These are phyloP conservation scores for Mormyrus lacerda DNA, from an alignment of 2,113 vertebrate genomes.

Conservation along the genomic window DNA sequence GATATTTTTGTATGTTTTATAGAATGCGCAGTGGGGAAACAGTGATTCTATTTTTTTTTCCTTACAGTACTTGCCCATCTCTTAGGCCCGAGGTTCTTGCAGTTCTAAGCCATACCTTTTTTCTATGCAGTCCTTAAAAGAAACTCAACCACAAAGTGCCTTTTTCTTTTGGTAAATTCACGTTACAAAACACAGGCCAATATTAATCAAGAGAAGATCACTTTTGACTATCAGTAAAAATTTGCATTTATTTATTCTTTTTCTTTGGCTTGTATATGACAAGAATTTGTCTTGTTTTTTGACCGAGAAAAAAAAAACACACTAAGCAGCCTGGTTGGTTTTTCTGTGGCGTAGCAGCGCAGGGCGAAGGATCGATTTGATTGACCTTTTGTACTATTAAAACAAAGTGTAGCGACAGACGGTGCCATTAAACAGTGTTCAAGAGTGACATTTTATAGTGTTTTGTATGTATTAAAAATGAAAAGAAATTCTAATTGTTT, in stretches of 20 bases:
- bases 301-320: constrained; percentile 3
- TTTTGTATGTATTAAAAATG: constrained; percentile 56
- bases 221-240: constrained; percentile 22
- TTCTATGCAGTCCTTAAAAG: background rate
- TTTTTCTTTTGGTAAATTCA: background rate
- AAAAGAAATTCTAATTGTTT: constrained; percentile 45
- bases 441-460: constrained; percentile 60
- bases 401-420: background rate
- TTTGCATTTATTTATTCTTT: constrained; percentile 50
- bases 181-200: background rate
- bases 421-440: constrained; percentile 38
- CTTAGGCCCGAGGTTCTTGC: background rate
- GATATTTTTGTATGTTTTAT: constrained; percentile 27
- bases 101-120: background rate
- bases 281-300: constrained; percentile 43
- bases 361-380: background rate
- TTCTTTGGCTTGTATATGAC: constrained; percentile 40
- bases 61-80: background rate
- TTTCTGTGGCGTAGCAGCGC: background rate
- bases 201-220: constrained; percentile 1
- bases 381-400: background rate
- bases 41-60: constrained; percentile 17
- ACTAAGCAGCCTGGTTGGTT: constrained; percentile 8
- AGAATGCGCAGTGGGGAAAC: constrained; percentile 24
- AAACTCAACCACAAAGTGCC: background rate